These are phyloP conservation scores for Bugula neritina DNA, from an alignment of 2,888 invertebrate genomes.

Conservation along the genomic window DNA sequence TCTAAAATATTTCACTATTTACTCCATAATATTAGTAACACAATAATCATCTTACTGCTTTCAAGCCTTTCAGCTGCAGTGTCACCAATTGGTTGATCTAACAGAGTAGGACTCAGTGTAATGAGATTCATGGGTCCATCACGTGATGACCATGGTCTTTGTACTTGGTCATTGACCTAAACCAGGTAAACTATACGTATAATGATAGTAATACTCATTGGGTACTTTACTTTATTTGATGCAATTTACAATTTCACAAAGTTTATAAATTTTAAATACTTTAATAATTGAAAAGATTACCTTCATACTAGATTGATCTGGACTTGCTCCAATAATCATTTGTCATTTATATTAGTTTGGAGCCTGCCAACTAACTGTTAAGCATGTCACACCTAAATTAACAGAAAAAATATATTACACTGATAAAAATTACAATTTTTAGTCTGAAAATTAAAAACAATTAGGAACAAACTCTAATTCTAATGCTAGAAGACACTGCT, in stretches of 20 bases:
- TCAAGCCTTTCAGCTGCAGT: constrained; percentile 21
- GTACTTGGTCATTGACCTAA: neutral
- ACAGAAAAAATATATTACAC: too few relatives aligned
- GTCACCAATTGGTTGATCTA: neutral
- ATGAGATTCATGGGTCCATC: neutral
- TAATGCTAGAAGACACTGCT: too few relatives aligned
- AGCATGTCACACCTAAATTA: too few relatives aligned
- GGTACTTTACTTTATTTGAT: too few relatives aligned
- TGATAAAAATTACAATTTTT: too few relatives aligned
- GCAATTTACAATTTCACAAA: too few relatives aligned
- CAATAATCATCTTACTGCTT: neutral
- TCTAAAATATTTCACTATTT: neutral
- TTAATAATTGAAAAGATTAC: too few relatives aligned
- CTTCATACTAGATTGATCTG: neutral
- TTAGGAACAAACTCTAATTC: too few relatives aligned
- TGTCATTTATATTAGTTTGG: neutral
- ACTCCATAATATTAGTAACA: too few relatives aligned
- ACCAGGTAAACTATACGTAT: neutral
- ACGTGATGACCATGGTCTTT: constrained; percentile 9
- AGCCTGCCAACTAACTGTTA: too few relatives aligned
- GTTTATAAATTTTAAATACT: too few relatives aligned
- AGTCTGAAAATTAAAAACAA: too few relatives aligned
- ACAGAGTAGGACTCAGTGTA: constrained; percentile 1
- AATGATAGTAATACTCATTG: neutral
- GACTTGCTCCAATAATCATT: neutral